Evolutionary conservation across 1,140 invertebrate genomes (phyloP), one percentile per base, ranked within the genome.

Genomic region (Phymorhynchus buccinoides): DNA sequence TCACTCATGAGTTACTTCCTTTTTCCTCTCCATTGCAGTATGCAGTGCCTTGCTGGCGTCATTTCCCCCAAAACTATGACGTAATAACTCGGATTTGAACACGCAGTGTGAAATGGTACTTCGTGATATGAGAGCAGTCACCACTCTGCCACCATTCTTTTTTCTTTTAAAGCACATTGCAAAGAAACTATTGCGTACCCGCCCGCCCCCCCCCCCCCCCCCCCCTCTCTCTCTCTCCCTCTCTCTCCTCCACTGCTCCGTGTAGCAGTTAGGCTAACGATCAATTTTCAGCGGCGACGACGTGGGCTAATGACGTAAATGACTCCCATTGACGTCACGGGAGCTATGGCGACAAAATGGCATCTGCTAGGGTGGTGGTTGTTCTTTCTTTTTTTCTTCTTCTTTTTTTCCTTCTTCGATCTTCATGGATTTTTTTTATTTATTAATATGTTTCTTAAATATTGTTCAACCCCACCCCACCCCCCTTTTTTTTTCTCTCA

Each of bases 271-370:
- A n/a, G n/a, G n/a, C n/a, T n/a, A 27, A 27, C 73, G 18, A 75
- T 75, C 73, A 75, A 75, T 75, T 79, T 52, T 56, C 77, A 41
- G 32, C 77, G 44, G n/a, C 77, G n/a, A 79, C 75, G 77, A 79
- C 44, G 42, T 52, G 32, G 77, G 42, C 77, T 79, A 79, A 35
- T 79, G 77, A 79, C 77, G 77, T 41, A 79, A 48, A 52, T 56
- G n/a, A 44, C 42, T 4, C 44, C 30, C 7, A 48, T 79, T 79
- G 77, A 79, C 77, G 77, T 79, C 77, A 79, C 41, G 48, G 77
- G 27, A 39, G 44, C 77, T 79, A 79, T 79, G 77, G 77, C 77
- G 77, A 79, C 77, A 79, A 79, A 79, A 79, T 79, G 77, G 77
- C 77, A 48, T 79, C 77, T 44, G 71, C 71, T 32, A n/a, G n/a